Base-by-base conservation (phyloP, 2,113 vertebrate species). In the Pteronura brasiliensis region DNA sequence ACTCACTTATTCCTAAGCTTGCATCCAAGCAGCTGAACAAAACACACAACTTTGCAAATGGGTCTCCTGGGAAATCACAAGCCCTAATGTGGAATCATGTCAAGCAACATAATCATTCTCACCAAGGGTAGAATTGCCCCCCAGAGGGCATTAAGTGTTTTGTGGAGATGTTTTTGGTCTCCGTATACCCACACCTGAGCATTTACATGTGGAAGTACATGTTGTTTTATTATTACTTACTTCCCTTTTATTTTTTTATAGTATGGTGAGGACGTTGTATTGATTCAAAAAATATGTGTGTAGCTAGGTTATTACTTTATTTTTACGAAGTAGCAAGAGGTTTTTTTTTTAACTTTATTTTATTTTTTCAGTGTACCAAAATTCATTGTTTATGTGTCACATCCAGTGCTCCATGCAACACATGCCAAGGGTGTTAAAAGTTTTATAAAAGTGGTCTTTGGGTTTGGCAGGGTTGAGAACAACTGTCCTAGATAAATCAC, bases 71-170 rank as follows among this genome's bases (percentile, higher is more conserved):
- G 34, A 39, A 76, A 49, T 82, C 15, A 42, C 6, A 21, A 5
- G 5, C 3, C 1, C 47, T 13, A 4, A 47, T 23, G 4, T 34
- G 9, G 1, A 8, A 5, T 72, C 21, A 15, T 0, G 5, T 4
- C 18, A 20, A 63, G 23, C 17, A 31, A 8, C 47, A 27, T 17
- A 20, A 34, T 14, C 7, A 52, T 72, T 92, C 17, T 90, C 49
- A 34, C 0, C 27, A 55, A 61, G 25, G 29, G 18, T 47, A 27
- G 14, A 74, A 14, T 42, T 2, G 12, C 87, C 88, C 83, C 85
- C 77, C 95, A 52, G 71, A 3, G 90, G 86, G 3, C n/a, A 77
- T 76, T 25, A 36, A 27, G 31, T 11, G 65, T 82, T n/a, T 59
- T 49, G 17, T 39, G 36, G 57, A 76, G 55, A 17, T 69, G 31